Evolutionary conservation across 1,140 invertebrate genomes (phyloP), one percentile per base, ranked within the genome.

Genomic region (Ceratosolen fusciceps): DNA sequence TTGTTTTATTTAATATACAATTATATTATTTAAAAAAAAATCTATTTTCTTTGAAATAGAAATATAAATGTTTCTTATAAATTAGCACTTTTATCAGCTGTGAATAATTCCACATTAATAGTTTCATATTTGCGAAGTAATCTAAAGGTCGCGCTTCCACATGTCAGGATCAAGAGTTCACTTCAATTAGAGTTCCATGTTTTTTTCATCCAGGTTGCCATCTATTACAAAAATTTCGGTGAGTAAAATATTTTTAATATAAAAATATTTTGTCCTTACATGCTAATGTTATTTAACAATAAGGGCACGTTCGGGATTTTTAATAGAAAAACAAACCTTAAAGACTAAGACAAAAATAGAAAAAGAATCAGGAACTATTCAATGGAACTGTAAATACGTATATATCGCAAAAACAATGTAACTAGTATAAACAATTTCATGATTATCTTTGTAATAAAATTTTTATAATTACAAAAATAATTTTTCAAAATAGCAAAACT

Each of bases 201-300:
- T 29, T 43, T 26, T 43, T 47, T 79, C 78, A 79, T 74, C 78
- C 78, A 74, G 78, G 72, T 31, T 79, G 60, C 72, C 60, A 79
- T 58, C 78, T 79, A 79, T 56, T 70, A 29, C 56, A 47, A 79
- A 79, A 79, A 73, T 34, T 54, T 37, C 19, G 19, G 67, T 79
- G 70, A 79, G 70, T 56, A 72, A 72, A 24, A 52, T 7, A 16
- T 16, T 39, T 62, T 39, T 10, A 8, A 34, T 71, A 68, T n/a
- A 49, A 0, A 2, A 65, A 74, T 43, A 76, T 12, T 58, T 24
- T 54, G 65, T 21, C 14, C 70, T 79, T 79, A 73, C 24, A 26
- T 37, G 12, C 56, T 79, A 79, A 65, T 73, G 70, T 73, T 79
- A 65, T 37, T 79, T 79, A 67, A 67, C 31, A 79, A 16, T 77